phyloP scores from a whole-genome alignment of 2,113 vertebrate species.

The Corythornis cristatus region DNA sequence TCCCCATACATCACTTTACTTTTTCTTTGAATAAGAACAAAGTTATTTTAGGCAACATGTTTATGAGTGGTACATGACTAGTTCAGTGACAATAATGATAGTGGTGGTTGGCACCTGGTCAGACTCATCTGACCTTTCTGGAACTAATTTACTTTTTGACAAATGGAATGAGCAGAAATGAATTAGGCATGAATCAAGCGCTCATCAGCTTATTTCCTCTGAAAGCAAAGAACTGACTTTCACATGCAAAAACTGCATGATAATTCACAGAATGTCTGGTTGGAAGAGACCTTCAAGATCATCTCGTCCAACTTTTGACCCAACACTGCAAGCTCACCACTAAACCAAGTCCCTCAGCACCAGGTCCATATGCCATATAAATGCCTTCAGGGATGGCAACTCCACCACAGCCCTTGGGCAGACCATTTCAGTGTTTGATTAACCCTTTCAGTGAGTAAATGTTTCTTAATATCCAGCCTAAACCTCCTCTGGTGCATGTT shows the following conservation, averaged over 20 bases:
- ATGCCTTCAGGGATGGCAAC: no score
- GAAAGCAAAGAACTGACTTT: not conserved
- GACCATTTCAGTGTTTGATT: no score
- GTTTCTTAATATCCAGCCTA: no score
- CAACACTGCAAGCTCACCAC: no score
- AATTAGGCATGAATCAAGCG: conserved; percentile 12
- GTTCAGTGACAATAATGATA: conserved; percentile 59
- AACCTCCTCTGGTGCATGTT: no score
- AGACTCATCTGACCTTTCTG: conserved; percentile 15
- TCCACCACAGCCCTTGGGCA: no score
- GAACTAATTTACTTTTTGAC: conserved; percentile 65
- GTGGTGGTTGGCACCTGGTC: not conserved
- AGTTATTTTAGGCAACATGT: conserved; percentile 45
- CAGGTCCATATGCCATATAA: no score
- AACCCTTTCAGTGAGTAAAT: no score
- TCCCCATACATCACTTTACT: conserved; percentile 46
- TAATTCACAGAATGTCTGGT: not conserved
- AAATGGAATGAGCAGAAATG: conserved; percentile 10
- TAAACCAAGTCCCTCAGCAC: no score
- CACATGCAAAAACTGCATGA: not conserved
- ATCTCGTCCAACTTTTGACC: no score
- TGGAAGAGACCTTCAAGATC: no score
- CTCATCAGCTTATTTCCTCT: not conserved
- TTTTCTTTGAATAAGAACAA: conserved; percentile 63
- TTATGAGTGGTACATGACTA: conserved; percentile 58